These are phyloP conservation scores for Trachurus trachurus DNA, from an alignment of 2,797 vertebrate species.

Conservation along the genomic window DNA sequence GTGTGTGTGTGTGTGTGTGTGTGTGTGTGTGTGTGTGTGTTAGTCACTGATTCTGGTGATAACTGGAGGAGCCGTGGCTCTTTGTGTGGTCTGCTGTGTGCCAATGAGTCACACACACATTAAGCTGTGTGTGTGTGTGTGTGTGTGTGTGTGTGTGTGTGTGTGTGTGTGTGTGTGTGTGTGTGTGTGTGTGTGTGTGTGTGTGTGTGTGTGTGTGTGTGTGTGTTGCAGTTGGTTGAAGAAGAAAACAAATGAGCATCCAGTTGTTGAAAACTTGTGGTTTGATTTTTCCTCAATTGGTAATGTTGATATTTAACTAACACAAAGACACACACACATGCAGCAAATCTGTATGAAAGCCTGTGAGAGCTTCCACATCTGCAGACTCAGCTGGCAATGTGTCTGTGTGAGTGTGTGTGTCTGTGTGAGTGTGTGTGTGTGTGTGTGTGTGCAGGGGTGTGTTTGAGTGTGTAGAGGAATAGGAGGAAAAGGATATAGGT, in stretches of 20 bases:
- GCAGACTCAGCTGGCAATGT: too few relatives aligned
- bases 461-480: too few relatives aligned
- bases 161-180: too few relatives aligned
- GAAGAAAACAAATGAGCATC: not conserved
- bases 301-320: not conserved
- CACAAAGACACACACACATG: not conserved
- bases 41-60: conserved; percentile 21
- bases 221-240: too few relatives aligned
- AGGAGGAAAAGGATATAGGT: too few relatives aligned
- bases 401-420: too few relatives aligned
- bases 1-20: conserved; percentile 11
- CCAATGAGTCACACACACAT: conserved; percentile 2
- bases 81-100: conserved; percentile 4
- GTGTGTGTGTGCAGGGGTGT: too few relatives aligned
- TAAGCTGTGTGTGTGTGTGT: not conserved
- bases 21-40: not conserved
- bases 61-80: conserved; percentile 1
- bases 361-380: too few relatives aligned
- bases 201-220: not conserved
- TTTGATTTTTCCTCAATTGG: not conserved
- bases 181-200: too few relatives aligned
- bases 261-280: not conserved
- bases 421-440: too few relatives aligned
- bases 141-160: too few relatives aligned
- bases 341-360: not conserved